Percentiles rank a stretch among this genome's conserved stretches.
phyloP scores from a whole-genome alignment of 2,888 invertebrate species.

The Heliconius ethilla region DNA sequence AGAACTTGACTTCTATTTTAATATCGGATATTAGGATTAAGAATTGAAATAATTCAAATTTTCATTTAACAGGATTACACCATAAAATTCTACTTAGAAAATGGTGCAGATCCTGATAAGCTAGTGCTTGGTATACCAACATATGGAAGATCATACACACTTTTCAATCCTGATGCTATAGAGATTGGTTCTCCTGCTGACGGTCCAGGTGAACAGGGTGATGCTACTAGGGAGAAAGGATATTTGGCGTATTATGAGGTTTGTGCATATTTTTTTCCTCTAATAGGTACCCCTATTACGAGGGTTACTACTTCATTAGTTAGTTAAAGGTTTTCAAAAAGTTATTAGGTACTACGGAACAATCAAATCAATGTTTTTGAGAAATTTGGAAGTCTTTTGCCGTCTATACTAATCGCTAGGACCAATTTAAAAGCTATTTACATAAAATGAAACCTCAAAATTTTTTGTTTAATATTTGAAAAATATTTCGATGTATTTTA shows the following conservation, averaged over 20 bases:
- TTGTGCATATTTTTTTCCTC: conserved; percentile 23
- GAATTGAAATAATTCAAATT: not conserved
- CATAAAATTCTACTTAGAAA: conserved; percentile 89
- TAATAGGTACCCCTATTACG: too few relatives aligned
- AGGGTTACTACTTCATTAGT: too few relatives aligned
- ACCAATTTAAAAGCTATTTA: not conserved
- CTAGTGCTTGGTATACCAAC: conserved; percentile 93
- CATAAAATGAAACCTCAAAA: not conserved
- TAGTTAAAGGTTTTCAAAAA: too few relatives aligned
- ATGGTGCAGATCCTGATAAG: conserved; percentile 90
- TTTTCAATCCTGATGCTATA: conserved; percentile 91
- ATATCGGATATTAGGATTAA: not conserved
- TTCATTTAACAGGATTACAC: conserved; percentile 88
- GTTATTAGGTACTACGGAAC: too few relatives aligned
- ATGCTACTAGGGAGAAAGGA: conserved; percentile 95
- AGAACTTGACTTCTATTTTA: too few relatives aligned
- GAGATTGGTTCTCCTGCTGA: conserved; percentile 94
- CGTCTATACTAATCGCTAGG: too few relatives aligned
- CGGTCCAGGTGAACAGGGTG: conserved; percentile 95
- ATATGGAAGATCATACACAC: conserved; percentile 94
- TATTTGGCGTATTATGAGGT: conserved; percentile 97
- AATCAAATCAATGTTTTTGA: too few relatives aligned
- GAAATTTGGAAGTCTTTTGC: too few relatives aligned
- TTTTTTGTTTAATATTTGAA: not conserved
- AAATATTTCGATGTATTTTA: not conserved